Conservation (phyloP, 2,888 invertebrate genomes). For the Thereva nobilitata region DNA sequence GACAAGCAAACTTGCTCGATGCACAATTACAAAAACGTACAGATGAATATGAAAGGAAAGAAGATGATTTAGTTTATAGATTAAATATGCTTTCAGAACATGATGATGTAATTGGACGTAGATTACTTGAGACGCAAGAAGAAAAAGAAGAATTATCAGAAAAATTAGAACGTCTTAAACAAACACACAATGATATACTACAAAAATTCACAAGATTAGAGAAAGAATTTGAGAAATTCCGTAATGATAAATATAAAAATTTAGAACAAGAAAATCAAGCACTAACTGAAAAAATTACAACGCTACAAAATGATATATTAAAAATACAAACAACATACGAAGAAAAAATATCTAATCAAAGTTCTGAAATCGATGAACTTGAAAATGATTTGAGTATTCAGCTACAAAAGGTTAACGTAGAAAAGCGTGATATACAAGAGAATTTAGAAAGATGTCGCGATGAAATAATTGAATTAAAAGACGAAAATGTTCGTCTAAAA, state of each 20-base stretch:
- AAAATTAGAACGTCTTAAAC: slow-evolving; percentile 59
- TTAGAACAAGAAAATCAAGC: slow-evolving; percentile 54
- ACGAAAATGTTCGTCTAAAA: slow-evolving; percentile 58
- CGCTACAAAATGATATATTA: slow-evolving; percentile 61
- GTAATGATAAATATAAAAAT: slow-evolving; percentile 51
- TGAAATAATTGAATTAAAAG: slow-evolving; percentile 63
- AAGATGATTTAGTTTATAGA: slow-evolving; percentile 67
- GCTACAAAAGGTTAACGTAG: slow-evolving; percentile 49
- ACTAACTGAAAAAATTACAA: slow-evolving; percentile 55
- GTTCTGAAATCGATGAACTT: slow-evolving; percentile 59
- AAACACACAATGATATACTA: slow-evolving; percentile 55
- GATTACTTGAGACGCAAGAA: slow-evolving; percentile 63
- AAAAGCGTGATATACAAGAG: slow-evolving; percentile 60
- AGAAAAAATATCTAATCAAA: slow-evolving; percentile 55
- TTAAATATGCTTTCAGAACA: slow-evolving; percentile 66
- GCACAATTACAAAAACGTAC: slow-evolving; percentile 65
- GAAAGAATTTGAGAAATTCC: slow-evolving; percentile 58
- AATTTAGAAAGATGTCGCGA: slow-evolving; percentile 64
- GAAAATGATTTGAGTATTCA: slow-evolving; percentile 61
- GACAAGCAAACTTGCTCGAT: slow-evolving; percentile 66
- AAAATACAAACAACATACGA: slow-evolving; percentile 57
- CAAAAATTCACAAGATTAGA: slow-evolving; percentile 57
- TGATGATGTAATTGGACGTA: slow-evolving; percentile 65
- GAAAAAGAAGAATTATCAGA: slow-evolving; percentile 61
- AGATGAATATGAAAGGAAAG: slow-evolving; percentile 65